phyloP scores from a whole-genome alignment of 2,113 vertebrate genomes.

The Pseudolaguvia tuberculata region DNA sequence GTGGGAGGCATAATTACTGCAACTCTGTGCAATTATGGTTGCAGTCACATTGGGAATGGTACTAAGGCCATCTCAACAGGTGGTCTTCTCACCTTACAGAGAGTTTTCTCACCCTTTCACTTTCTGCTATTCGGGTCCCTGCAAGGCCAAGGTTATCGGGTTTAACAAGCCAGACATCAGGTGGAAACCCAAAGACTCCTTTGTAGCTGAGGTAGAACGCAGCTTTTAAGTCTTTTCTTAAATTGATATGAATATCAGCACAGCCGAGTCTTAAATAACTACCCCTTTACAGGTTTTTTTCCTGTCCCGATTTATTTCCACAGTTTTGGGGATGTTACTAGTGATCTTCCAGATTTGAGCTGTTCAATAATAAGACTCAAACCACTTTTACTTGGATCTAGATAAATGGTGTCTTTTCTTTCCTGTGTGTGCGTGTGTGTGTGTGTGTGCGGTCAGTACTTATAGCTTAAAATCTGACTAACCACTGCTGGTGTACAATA shows the following conservation, averaged over 20 bases:
- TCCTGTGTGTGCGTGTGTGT: no score
- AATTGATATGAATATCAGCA: no score
- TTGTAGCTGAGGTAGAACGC: background rate
- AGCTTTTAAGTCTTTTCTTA: no score
- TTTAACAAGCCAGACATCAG: background rate
- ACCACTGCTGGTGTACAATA: conserved; percentile 9
- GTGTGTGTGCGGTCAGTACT: background rate
- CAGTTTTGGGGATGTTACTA: no score
- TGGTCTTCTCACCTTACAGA: conserved; percentile 28
- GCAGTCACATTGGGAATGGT: conserved; percentile 22
- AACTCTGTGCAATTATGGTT: conserved; percentile 34
- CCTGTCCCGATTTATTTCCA: no score
- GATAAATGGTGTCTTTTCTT: no score
- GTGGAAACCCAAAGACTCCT: background rate
- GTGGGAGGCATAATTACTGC: conserved; percentile 47
- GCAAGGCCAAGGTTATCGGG: conserved; percentile 20
- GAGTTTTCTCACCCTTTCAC: conserved; percentile 29
- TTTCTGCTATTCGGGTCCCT: conserved; percentile 33
- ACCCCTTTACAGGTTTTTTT: no score
- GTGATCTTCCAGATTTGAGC: no score
- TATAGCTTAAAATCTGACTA: conserved; percentile 1
- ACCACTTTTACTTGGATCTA: no score
- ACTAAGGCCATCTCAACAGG: conserved; percentile 18
- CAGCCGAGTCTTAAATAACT: no score
- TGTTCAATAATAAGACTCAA: no score